A percentile compares a stretch with the other conserved stretches of the same genome.
These are phyloP conservation scores for Brachionus calyciflorus DNA, from an alignment of 1,140 invertebrate species.

Conservation along the genomic window DNA sequence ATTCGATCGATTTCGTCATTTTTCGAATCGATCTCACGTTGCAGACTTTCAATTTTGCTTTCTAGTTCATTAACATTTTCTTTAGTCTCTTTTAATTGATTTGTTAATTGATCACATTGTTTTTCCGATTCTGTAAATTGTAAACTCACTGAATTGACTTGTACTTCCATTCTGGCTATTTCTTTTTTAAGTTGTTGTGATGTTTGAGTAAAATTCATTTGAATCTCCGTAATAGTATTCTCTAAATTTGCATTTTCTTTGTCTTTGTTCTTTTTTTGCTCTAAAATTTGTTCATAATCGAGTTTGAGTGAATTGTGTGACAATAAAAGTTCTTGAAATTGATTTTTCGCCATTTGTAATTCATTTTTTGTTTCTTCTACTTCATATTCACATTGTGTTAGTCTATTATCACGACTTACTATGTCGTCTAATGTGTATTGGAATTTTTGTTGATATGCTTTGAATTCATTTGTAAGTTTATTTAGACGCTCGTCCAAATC, in stretches of 20 bases:
- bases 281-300: conserved; percentile 52
- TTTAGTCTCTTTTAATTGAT: neutral
- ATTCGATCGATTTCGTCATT: conserved; percentile 26
- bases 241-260: conserved; percentile 57
- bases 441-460: conserved; percentile 54
- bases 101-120: neutral
- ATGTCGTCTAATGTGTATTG: conserved; percentile 52
- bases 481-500: conserved; percentile 57
- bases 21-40: conserved; percentile 20
- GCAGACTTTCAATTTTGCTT: neutral
- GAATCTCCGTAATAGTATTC: conserved; percentile 55
- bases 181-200: conserved; percentile 56
- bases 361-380: conserved; percentile 53
- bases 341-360: conserved; percentile 50
- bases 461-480: conserved; percentile 57
- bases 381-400: conserved; percentile 55
- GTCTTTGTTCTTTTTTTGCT: conserved; percentile 55
- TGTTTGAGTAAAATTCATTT: conserved; percentile 56
- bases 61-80: conserved; percentile 13
- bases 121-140: neutral
- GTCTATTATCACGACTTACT: conserved; percentile 52
- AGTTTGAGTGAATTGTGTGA: conserved; percentile 53
- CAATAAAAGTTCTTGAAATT: conserved; percentile 52
- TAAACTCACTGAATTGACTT: neutral
- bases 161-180: conserved; percentile 31